Conservation (phyloP, 2,113 vertebrate species). For the Gobio gobio region DNA sequence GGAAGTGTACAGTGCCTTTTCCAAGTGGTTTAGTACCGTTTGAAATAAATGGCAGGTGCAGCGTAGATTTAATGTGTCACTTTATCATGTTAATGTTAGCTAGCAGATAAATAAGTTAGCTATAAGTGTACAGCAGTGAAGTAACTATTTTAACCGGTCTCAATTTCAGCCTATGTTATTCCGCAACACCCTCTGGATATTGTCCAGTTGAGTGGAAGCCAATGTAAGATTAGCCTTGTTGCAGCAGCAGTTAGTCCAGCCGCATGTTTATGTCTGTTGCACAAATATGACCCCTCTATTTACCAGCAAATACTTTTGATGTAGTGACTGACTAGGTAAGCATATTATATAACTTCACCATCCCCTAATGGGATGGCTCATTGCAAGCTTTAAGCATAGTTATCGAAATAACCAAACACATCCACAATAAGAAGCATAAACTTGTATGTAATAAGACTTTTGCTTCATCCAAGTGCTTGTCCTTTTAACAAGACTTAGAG, state of each 20-base stretch:
- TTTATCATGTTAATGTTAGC: background rate
- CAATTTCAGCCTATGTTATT: background rate
- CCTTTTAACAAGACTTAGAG: background rate
- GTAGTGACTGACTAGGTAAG: background rate
- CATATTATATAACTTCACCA: background rate
- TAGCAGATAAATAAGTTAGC: constrained; percentile 15
- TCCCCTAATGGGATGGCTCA: background rate
- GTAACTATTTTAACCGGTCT: background rate
- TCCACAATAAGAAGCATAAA: background rate
- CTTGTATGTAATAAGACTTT: background rate
- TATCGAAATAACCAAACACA: background rate
- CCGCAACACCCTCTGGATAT: background rate
- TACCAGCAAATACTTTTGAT: background rate
- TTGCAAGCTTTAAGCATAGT: background rate
- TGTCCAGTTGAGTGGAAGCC: constrained; percentile 13
- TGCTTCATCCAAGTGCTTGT: background rate
- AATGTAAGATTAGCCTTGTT: background rate
- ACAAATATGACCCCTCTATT: constrained; percentile 14
- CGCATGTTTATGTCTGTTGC: constrained; percentile 15
- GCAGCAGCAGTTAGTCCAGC: constrained; percentile 5
- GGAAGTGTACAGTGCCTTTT: background rate
- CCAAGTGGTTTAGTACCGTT: background rate
- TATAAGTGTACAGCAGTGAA: constrained; percentile 5
- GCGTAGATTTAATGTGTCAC: background rate
- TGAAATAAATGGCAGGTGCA: background rate